These are phyloP conservation scores for Polia nebulosa DNA, from an alignment of 2,888 invertebrate species.

Conservation along the genomic window DNA sequence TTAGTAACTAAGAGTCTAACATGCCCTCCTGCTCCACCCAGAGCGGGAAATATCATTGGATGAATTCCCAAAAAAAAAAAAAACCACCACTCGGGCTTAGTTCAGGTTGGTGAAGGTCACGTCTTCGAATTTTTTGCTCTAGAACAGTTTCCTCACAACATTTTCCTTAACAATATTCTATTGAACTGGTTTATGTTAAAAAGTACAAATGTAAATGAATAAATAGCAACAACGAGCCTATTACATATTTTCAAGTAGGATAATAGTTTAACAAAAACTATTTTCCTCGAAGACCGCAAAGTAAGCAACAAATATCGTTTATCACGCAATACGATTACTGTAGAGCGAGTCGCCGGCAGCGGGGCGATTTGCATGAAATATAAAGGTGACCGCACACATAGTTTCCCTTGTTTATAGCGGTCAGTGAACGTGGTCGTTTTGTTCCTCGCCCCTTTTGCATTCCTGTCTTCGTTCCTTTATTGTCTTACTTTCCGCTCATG, in stretches of 20 bases:
- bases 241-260: slow-evolving; percentile 39
- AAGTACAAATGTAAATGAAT: slow-evolving; percentile 13
- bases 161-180: slow-evolving; percentile 36
- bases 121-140: too few species aligned
- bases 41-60: too few species aligned
- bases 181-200: background rate
- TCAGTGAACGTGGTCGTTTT: slow-evolving; percentile 81
- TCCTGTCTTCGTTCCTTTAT: slow-evolving; percentile 88
- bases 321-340: slow-evolving; percentile 79
- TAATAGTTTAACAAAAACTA: slow-evolving; percentile 40
- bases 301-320: slow-evolving; percentile 70
- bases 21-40: too few species aligned
- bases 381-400: slow-evolving; percentile 90
- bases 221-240: slow-evolving; percentile 18
- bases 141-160: too few species aligned
- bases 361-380: slow-evolving; percentile 89
- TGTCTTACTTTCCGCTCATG: slow-evolving; percentile 89
- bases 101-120: too few species aligned
- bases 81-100: too few species aligned
- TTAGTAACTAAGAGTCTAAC: too few species aligned
- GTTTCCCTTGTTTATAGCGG: slow-evolving; percentile 89
- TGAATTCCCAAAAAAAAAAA: too few species aligned
- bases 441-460: slow-evolving; percentile 84
- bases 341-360: slow-evolving; percentile 73
- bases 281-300: slow-evolving; percentile 61